Evolutionary conservation across 2,888 invertebrate genomes (phyloP).

Genomic region (Hydriomena furcata): DNA sequence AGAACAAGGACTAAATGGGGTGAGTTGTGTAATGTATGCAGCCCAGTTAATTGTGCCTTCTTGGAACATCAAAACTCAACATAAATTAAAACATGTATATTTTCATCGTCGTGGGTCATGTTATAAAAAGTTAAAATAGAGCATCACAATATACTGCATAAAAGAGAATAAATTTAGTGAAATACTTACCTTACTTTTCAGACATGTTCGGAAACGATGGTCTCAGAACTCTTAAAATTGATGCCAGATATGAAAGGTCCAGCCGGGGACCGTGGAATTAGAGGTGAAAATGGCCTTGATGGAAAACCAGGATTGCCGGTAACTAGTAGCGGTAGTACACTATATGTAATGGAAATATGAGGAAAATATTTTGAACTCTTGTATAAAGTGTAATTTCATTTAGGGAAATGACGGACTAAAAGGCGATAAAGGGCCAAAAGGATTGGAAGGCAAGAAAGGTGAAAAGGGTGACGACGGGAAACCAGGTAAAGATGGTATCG

Average conservation of each 20-base stretch:
- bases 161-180: no score
- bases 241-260: slow-evolving; percentile 80
- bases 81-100: no score
- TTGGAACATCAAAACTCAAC: no score
- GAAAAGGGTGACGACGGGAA: slow-evolving; percentile 88
- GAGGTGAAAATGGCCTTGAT: slow-evolving; percentile 49
- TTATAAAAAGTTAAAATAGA: no score
- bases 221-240: slow-evolving; percentile 51
- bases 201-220: slow-evolving; percentile 57
- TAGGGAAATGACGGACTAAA: slow-evolving; percentile 86
- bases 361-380: not conserved
- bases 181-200: no score
- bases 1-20: slow-evolving; percentile 43
- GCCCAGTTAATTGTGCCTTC: no score
- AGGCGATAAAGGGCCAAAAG: slow-evolving; percentile 79
- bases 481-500: slow-evolving; percentile 67
- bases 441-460: slow-evolving; percentile 83
- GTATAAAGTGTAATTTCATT: not conserved
- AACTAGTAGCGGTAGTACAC: no score
- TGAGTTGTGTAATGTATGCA: slow-evolving; percentile 30
- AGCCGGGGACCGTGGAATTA: slow-evolving; percentile 79
- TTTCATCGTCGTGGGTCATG: no score
- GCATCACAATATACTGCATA: no score
- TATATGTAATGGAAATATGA: no score
- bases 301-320: slow-evolving; percentile 51